Evolutionary conservation across 2,113 vertebrate genomes (phyloP).

Genomic region (Festucalex cinctus): DNA sequence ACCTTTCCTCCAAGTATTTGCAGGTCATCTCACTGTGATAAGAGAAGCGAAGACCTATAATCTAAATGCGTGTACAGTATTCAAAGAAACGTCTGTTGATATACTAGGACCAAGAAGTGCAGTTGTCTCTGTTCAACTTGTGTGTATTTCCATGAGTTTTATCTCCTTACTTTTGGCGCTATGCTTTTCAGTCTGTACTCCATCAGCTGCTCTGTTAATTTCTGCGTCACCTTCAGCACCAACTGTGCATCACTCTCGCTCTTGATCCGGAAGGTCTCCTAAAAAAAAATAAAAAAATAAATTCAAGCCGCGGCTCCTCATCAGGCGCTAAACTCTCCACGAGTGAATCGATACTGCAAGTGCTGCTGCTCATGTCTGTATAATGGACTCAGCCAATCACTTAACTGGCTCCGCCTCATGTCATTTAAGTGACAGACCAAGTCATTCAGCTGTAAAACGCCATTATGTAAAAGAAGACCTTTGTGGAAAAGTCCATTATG

Average conservation of each 20-base stretch:
- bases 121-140: background rate
- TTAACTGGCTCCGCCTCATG: too few relatives aligned
- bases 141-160: background rate
- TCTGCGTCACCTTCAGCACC: slow-evolving; percentile 78
- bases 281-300: slow-evolving; percentile 18
- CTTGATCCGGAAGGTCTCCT: slow-evolving; percentile 76
- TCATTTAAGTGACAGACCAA: too few relatives aligned
- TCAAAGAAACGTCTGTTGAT: background rate
- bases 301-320: too few relatives aligned
- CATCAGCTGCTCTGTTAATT: slow-evolving; percentile 77
- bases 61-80: background rate
- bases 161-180: slow-evolving; percentile 60
- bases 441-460: too few relatives aligned
- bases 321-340: too few relatives aligned
- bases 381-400: too few relatives aligned
- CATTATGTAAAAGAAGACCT: too few relatives aligned
- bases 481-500: too few relatives aligned
- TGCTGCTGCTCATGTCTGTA: too few relatives aligned
- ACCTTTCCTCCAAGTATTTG: too few relatives aligned
- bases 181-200: slow-evolving; percentile 74
- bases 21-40: background rate
- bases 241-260: slow-evolving; percentile 75
- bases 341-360: too few relatives aligned
- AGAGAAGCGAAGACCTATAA: background rate
- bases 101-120: background rate